Evolutionary conservation across 1,140 invertebrate genomes (phyloP), one percentile per base, ranked within the genome.

Genomic region (Eueides isabella): DNA sequence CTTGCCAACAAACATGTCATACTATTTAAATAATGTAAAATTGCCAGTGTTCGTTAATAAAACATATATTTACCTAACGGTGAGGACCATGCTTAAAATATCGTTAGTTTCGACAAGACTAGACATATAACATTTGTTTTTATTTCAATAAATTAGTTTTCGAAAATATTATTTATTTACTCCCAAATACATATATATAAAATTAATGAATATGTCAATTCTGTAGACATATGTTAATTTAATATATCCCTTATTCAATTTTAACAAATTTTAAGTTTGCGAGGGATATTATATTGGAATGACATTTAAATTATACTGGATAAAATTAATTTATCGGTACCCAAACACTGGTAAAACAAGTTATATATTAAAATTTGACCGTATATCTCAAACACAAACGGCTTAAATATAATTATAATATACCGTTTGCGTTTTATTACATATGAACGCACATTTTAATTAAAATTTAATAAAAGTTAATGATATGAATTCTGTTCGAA

Each of bases 1-100:
- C 90, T 90, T 92, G 88, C 88, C 90, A 86, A 75, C 84, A 80
- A 80, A 83, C 73, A 75, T 85, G 81, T 86, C 84, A 85, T 83
- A 83, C 9, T 74, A 68, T 82, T 78, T 67, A 75, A 81, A 68
- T 55, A 71, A 81, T 84, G 74, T 82, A 77, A 81, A 78, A 76
- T 80, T 76, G 67, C 67, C 66, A 62, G 70, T 61, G 33, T 61
- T 73, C 48, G 29, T 62, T 75, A 72, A 65, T 72, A 62, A 75
- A 72, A 29, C 66, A 62, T 71, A 74, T 68, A 77, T 74, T 77
- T 77, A 73, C 61, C 28, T 74, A 77, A 74, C 72, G 72, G 72
- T 67, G 65, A 68, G 6, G 29, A 41, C 67, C 68, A 55, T 48
- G 48, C 67, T 75, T 75, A 75, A 63, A 75, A 67, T 71, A 74